These are phyloP conservation scores for Psilanteris sp. DNA, from an alignment of 1,140 invertebrate genomes.

Conservation along the genomic window DNA sequence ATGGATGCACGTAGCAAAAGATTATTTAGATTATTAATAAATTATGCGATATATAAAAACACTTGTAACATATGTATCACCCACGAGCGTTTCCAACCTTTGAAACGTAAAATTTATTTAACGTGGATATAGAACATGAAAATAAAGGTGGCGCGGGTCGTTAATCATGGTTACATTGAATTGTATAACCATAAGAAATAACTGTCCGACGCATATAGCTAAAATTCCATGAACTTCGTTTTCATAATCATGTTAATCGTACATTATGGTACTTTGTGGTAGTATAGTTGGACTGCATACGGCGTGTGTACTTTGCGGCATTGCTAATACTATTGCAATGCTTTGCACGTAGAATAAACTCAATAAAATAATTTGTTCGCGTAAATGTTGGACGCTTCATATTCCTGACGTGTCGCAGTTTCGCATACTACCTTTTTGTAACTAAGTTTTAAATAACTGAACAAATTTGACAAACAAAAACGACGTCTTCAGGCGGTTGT, in stretches of 20 bases:
- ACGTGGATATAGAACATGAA: no score
- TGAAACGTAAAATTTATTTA: no score
- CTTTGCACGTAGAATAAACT: conserved; percentile 50
- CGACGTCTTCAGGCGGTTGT: no score
- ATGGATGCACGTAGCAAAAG: no score
- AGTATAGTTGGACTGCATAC: conserved; percentile 8
- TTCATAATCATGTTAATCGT: conserved; percentile 61
- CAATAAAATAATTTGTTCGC: conserved; percentile 53
- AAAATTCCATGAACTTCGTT: conserved; percentile 50
- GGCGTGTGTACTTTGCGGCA: conserved; percentile 10
- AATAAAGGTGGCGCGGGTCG: no score
- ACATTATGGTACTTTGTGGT: conserved; percentile 34
- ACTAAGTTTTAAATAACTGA: conserved; percentile 22
- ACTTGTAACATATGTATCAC: no score
- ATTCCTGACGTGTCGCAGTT: conserved; percentile 46
- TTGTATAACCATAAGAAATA: no score
- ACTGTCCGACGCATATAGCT: conserved; percentile 32
- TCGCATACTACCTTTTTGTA: conserved; percentile 11
- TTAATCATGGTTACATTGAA: no score
- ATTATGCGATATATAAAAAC: no score
- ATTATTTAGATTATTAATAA: no score
- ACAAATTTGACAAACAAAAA: conserved; percentile 9
- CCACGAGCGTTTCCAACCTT: no score
- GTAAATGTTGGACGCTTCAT: conserved; percentile 29
- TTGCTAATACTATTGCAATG: conserved; percentile 31